Evolutionary conservation across 2,797 vertebrate genomes (phyloP).

Genomic region (Apodemus agrarius): DNA sequence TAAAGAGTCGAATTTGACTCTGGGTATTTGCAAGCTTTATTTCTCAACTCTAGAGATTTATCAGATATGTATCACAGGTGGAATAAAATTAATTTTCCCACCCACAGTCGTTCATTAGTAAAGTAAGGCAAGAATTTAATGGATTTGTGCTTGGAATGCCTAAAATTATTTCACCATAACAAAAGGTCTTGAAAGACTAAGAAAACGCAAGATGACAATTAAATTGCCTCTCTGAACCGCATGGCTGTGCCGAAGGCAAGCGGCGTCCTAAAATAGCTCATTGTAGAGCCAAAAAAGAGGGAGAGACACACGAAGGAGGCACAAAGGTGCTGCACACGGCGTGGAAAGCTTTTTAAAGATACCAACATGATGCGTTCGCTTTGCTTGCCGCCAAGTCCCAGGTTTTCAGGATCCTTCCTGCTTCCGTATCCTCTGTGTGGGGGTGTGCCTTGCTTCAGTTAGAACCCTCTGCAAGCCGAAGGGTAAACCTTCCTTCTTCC

Average conservation of each 20-base stretch:
- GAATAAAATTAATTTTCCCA: constrained; percentile 84
- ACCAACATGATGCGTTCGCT: constrained; percentile 38
- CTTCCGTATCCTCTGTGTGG: constrained; percentile 48
- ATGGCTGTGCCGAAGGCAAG: constrained; percentile 71
- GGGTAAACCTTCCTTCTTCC: constrained; percentile 55
- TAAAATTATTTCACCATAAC: constrained; percentile 81
- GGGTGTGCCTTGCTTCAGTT: constrained; percentile 31
- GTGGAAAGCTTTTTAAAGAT: constrained; percentile 67
- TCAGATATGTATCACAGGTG: constrained; percentile 76
- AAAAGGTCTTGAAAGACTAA: constrained; percentile 84
- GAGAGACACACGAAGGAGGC: constrained; percentile 50
- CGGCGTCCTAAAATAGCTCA: constrained; percentile 59
- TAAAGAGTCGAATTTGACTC: constrained; percentile 75
- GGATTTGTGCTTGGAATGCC: constrained; percentile 80
- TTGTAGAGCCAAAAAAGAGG: constrained; percentile 65
- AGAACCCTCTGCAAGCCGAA: constrained; percentile 27
- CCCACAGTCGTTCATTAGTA: constrained; percentile 84
- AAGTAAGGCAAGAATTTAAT: constrained; percentile 81
- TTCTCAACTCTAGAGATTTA: constrained; percentile 78
- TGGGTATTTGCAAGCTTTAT: constrained; percentile 65
- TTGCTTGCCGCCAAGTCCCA: constrained; percentile 36
- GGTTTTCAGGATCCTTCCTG: constrained; percentile 55
- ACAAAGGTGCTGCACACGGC: constrained; percentile 66
- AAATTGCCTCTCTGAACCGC: constrained; percentile 82
- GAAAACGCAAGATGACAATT: constrained; percentile 79